These are phyloP conservation scores for Scartelaos histophorus DNA, from an alignment of 2,113 vertebrate genomes.

Conservation along the genomic window DNA sequence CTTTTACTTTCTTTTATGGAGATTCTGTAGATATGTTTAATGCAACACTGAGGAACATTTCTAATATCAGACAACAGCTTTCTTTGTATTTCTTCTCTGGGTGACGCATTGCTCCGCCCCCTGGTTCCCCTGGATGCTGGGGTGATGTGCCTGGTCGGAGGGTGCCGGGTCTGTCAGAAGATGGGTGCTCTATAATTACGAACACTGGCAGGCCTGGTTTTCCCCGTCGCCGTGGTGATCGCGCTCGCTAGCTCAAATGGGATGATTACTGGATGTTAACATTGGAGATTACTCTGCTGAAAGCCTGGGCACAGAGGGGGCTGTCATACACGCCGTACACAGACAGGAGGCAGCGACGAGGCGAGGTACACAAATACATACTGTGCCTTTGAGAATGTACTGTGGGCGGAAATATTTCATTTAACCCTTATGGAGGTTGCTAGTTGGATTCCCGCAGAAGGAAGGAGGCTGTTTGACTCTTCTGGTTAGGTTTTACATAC, in stretches of 20 bases:
- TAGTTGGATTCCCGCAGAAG: too few relatives aligned
- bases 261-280: slow-evolving; percentile 70
- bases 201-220: slow-evolving; percentile 46
- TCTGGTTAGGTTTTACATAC: too few relatives aligned
- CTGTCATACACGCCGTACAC: not conserved
- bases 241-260: slow-evolving; percentile 53
- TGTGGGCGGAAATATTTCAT: too few relatives aligned
- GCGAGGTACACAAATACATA: not conserved
- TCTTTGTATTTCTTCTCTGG: not conserved
- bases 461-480: too few relatives aligned
- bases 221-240: slow-evolving; percentile 31
- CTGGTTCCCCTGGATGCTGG: not conserved
- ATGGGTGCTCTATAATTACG: slow-evolving; percentile 67
- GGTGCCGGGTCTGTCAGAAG: slow-evolving; percentile 57
- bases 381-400: not conserved
- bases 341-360: slow-evolving; percentile 6
- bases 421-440: too few relatives aligned
- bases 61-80: not conserved
- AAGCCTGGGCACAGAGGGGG: slow-evolving; percentile 40
- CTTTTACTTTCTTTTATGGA: too few relatives aligned
- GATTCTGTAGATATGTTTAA: too few relatives aligned
- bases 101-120: not conserved
- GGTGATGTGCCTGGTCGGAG: slow-evolving; percentile 31
- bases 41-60: too few relatives aligned
- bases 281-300: slow-evolving; percentile 52